Conservation (phyloP, 2,888 invertebrate genomes). For the Eilema griseolum region DNA sequence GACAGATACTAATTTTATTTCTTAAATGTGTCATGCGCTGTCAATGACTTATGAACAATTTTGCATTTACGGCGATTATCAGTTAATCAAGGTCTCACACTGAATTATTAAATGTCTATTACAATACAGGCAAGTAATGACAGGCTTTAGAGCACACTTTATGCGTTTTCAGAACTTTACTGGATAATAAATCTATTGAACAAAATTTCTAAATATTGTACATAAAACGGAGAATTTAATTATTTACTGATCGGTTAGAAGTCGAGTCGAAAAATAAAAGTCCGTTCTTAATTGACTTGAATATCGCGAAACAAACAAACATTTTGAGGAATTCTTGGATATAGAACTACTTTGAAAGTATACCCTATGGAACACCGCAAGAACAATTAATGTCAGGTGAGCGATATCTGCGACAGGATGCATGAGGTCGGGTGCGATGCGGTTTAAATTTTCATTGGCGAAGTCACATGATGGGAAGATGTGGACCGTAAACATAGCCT, state of each 20-base stretch:
- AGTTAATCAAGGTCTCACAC: background rate
- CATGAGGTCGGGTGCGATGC: conserved; percentile 97
- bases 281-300: too few relatives aligned
- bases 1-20: background rate
- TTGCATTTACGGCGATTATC: background rate
- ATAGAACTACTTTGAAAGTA: too few relatives aligned
- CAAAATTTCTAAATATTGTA: too few relatives aligned
- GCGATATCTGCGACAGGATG: conserved; percentile 97
- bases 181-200: too few relatives aligned
- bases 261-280: too few relatives aligned
- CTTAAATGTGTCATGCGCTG: background rate
- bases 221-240: too few relatives aligned
- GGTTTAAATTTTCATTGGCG: conserved; percentile 95
- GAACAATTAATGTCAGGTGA: conserved; percentile 96
- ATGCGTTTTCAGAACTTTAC: too few relatives aligned
- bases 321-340: too few relatives aligned
- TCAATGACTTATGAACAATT: background rate
- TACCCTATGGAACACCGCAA: too few relatives aligned
- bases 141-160: too few relatives aligned
- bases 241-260: too few relatives aligned
- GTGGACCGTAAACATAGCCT: conserved; percentile 99
- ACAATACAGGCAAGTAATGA: background rate
- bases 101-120: background rate
- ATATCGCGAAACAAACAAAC: too few relatives aligned
- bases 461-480: conserved; percentile 99